These are phyloP conservation scores for Meloidogyne hapla DNA, from an alignment of 1,140 invertebrate species.

Conservation along the genomic window DNA sequence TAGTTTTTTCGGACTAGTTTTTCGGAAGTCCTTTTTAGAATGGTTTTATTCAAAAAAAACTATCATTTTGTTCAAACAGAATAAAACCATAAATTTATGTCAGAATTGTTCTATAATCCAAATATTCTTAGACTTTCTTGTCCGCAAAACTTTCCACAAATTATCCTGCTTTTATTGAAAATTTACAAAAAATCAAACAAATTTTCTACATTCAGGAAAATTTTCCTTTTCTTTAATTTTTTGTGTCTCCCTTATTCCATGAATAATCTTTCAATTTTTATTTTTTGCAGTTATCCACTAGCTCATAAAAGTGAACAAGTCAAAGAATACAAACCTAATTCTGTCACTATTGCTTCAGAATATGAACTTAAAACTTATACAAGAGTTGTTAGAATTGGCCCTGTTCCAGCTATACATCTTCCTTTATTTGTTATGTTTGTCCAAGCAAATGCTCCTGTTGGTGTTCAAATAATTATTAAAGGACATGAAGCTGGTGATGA, in stretches of 20 bases:
- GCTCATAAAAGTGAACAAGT: constrained; percentile 12
- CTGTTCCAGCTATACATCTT: constrained; percentile 54
- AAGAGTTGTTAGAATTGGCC: constrained; percentile 46
- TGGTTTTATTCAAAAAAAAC: too few species aligned
- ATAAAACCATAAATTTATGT: too few species aligned
- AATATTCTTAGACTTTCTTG: too few species aligned
- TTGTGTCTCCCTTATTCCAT: too few species aligned
- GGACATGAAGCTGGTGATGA: constrained; percentile 59
- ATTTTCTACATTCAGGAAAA: neutral
- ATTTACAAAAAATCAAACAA: neutral
- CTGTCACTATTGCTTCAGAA: constrained; percentile 50
- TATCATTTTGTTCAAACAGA: too few species aligned
- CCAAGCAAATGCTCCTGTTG: constrained; percentile 55
- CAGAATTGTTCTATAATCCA: too few species aligned
- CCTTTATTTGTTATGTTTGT: constrained; percentile 54
- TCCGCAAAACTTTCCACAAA: too few species aligned
- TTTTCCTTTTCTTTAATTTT: neutral
- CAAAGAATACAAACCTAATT: constrained; percentile 41
- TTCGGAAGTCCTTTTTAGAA: too few species aligned
- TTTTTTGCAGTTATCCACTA: constrained; percentile 12
- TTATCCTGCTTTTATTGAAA: too few species aligned
- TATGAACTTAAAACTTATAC: constrained; percentile 54
- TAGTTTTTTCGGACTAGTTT: too few species aligned
- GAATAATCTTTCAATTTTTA: too few species aligned
- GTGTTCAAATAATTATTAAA: constrained; percentile 59